Base-by-base conservation (phyloP, 2,797 vertebrate species). In the Tenualosa thibaudeaui region DNA sequence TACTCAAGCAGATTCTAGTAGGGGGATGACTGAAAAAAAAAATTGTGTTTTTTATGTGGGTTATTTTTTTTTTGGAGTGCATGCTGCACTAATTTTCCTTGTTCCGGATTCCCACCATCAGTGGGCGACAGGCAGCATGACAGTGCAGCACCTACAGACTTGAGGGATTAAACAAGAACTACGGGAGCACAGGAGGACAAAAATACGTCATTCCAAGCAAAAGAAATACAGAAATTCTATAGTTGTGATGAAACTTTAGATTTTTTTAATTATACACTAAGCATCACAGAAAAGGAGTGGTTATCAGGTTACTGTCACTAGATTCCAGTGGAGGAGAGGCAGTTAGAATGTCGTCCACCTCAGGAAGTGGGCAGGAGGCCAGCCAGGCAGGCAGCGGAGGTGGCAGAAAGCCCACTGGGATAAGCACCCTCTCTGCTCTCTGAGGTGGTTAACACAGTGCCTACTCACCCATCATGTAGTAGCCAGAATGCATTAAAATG, bases 381-480 rank as follows among this genome's bases (percentile, higher is more conserved):
- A 40, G 17, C 6, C 58, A 24, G 58, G n/a, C 58, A 22, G 22
- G 68, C 37, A 46, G 40, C 2, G 19, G 37, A 19, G 71, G 71
- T 78, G 71, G 37, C 71, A 43, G 71, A 5, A 19, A 22, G 71
- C 71, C 37, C 19, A 37, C 71, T 22, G 71, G 40, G 71, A 78
- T 78, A 17, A 26, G 40, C 82, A 58, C 58, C 10, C 50, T 51
- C 50, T 51, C 50, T 51, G n/a, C 85, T 71, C n/a, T 81, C 62
- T 83, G 24, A 50, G 71, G 56, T 78, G 56, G 54, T 82, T 82
- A 43, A 46, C 46, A 83, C 31, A 10, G 49, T 50, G 31, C 54
- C 81, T 53, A 81, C 49, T 62, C 40, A 19, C 6, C 62, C 71
- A 31, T 81, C 68, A 31, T 17, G 26, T 12, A 62, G 43, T 12